These are phyloP conservation scores for Rhaphigaster nebulosa DNA, from an alignment of 2,888 invertebrate species.

Conservation along the genomic window DNA sequence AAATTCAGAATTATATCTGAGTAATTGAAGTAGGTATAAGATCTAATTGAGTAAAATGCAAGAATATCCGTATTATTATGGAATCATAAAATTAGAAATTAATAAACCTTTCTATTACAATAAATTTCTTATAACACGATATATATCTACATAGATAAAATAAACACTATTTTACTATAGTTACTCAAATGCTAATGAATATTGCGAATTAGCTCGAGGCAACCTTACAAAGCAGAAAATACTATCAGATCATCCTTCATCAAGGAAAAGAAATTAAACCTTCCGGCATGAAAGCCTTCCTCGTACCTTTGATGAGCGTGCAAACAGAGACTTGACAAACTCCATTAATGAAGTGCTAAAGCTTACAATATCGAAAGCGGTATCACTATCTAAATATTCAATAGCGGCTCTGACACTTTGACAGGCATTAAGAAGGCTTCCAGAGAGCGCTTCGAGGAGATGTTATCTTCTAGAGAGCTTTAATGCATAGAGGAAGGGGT, in stretches of 20 bases:
- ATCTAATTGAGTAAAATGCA: background rate
- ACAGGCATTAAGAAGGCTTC: constrained; percentile 47
- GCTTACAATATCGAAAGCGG: constrained; percentile 48
- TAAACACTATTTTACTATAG: background rate
- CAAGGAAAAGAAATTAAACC: background rate
- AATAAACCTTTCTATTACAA: background rate
- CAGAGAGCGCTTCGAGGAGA: constrained; percentile 21
- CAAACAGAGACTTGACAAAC: background rate
- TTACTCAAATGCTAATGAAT: background rate
- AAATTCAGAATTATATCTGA: too few species aligned
- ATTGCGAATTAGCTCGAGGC: background rate
- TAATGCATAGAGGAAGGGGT: constrained; percentile 39
- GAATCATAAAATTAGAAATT: background rate
- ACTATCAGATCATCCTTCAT: background rate
- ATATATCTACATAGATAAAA: background rate
- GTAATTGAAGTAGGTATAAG: too few species aligned
- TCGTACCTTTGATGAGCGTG: background rate
- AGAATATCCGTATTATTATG: background rate
- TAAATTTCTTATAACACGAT: background rate
- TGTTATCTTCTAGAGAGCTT: constrained; percentile 44
- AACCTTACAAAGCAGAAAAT: background rate
- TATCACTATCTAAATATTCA: constrained; percentile 49
- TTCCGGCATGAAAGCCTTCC: background rate
- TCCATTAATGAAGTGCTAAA: constrained; percentile 48
- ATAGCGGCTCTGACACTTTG: constrained; percentile 45